Percentiles rank a stretch among this genome's conserved stretches.
These are phyloP conservation scores for Labrus mixtus DNA, from an alignment of 2,113 vertebrate species.

Conservation along the genomic window DNA sequence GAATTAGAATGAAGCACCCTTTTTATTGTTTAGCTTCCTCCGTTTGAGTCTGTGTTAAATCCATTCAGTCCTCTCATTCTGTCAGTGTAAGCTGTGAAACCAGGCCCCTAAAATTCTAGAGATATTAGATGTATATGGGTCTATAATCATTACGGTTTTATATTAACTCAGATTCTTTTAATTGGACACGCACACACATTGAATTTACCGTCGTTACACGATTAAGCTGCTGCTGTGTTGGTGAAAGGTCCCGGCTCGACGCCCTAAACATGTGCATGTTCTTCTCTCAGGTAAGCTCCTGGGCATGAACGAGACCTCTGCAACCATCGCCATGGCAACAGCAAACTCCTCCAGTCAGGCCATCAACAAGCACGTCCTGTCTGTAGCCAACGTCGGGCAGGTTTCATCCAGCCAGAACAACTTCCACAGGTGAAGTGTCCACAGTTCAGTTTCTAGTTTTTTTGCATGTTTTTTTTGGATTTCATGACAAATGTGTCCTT, in stretches of 20 bases:
- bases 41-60: not conserved
- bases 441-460: too few species aligned
- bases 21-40: not conserved
- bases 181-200: too few species aligned
- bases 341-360: constrained; percentile 83
- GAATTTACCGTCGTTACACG: not conserved
- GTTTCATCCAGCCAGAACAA: constrained; percentile 88
- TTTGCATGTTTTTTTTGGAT: too few species aligned
- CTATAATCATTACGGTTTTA: too few species aligned
- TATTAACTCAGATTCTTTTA: too few species aligned
- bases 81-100: not conserved
- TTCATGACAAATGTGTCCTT: too few species aligned
- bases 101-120: not conserved
- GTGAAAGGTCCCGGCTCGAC: not conserved
- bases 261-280: too few species aligned
- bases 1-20: not conserved
- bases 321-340: constrained; percentile 85
- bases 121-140: too few species aligned
- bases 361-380: constrained; percentile 87
- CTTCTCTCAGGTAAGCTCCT: constrained; percentile 88
- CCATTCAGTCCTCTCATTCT: not conserved
- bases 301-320: constrained; percentile 95
- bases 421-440: constrained; percentile 85
- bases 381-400: constrained; percentile 89
- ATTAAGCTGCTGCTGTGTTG: not conserved